Base-by-base conservation (phyloP, 2,888 invertebrate genomes). In the Papilio elwesi region DNA sequence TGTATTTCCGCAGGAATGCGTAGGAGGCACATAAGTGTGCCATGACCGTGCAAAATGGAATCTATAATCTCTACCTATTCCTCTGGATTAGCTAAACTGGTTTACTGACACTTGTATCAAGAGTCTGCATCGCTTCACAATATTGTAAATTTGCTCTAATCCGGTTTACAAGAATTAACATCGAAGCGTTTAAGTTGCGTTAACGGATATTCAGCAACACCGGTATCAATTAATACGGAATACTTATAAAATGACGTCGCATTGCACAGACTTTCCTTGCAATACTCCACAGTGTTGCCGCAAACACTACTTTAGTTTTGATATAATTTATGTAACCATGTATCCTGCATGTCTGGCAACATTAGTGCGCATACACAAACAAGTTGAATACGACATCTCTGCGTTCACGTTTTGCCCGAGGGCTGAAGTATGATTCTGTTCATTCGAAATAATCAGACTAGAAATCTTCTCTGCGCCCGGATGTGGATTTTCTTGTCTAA, bases 381-480 rank as follows among this genome's bases (percentile, higher is more conserved):
- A 15, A 68, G 68, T 68, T 68, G 26, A 55, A 57, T 48, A 10
- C 53, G 52, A 47, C 51, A 43, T 47, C 15, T 70, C 26, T 7
- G 15, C 48, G 55, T 70, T 48, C 47, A 64, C 48, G 36, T 36
- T 70, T 64, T 48, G 36, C 53, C 53, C 36, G 48, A 47, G 53
- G 48, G 48, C 53, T 64, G 13, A 26, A 52, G 52, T 53, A 43
- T 43, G 15, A 63, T 55, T 36, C 26, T 48, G 47, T 70, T 55
- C 64, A 64, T 47, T 55, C 70, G 38, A 64, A 62, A 64, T 70
- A 70, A 70, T 70, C 51, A 70, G 43, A 64, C 49, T 43, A 64
- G 48, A 70, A 63, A 64, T 53, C 62, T 63, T 64, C 52, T 13
- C 69, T 53, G 15, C 38, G 63, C 47, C 47, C 26, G 51, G 48